Evolutionary conservation across 2,113 vertebrate genomes (phyloP).

Genomic region (Sitta europaea): DNA sequence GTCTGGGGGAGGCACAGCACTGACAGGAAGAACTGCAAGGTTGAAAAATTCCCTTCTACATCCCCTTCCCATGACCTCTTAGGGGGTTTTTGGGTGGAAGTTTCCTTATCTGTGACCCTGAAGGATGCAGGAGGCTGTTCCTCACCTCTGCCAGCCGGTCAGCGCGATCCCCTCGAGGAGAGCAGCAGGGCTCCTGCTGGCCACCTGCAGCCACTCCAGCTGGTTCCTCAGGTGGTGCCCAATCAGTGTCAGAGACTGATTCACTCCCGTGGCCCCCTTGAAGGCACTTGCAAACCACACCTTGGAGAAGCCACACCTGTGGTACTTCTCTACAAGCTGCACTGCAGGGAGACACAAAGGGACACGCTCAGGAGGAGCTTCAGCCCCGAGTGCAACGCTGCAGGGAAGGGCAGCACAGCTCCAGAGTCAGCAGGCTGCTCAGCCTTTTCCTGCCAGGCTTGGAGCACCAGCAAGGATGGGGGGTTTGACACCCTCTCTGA

Average conservation of each 20-base stretch:
- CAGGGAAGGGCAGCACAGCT: not conserved
- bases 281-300: conserved; percentile 94
- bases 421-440: not conserved
- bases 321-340: conserved; percentile 84
- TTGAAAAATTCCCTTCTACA: not conserved
- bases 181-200: conserved; percentile 48
- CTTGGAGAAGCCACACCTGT: conserved; percentile 77
- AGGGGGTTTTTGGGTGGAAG: not conserved
- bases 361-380: not conserved
- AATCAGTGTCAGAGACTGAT: conserved; percentile 78
- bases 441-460: not conserved
- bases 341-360: conserved; percentile 63
- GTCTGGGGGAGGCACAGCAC: not conserved
- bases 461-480: not conserved
- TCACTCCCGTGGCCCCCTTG: conserved; percentile 88
- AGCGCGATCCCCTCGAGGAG: conserved; percentile 83
- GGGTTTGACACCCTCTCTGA: not conserved
- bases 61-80: not conserved
- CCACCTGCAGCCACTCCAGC: conserved; percentile 86
- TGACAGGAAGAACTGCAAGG: not conserved
- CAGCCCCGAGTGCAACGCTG: not conserved
- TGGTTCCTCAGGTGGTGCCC: conserved; percentile 90
- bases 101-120: not conserved
- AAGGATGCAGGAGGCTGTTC: not conserved
- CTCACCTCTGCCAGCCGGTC: conserved; percentile 96